Conservation (phyloP, 2,113 vertebrate species). For the Melanotaenia duboulayi region DNA sequence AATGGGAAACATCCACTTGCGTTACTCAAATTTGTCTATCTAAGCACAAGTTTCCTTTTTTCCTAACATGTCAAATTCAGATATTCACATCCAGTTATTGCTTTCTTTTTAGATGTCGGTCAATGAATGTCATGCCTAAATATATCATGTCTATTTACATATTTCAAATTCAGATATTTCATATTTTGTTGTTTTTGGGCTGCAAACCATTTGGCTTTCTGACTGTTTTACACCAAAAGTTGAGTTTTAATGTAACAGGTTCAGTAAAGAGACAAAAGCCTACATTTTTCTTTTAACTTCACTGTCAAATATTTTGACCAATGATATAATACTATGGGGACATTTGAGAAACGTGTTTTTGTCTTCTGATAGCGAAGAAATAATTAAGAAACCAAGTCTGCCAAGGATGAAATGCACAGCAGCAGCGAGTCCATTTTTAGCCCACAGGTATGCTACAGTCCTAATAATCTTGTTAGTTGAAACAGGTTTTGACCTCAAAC, state of each 20-base stretch:
- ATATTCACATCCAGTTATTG: conserved; percentile 22
- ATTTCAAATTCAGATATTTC: neutral
- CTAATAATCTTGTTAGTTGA: conserved; percentile 64
- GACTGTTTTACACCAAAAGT: conserved; percentile 43
- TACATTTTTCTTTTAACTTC: neutral
- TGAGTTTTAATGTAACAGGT: conserved; percentile 14
- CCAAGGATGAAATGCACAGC: conserved; percentile 35
- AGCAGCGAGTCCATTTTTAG: conserved; percentile 49
- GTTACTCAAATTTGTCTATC: conserved; percentile 43
- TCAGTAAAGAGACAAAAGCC: neutral
- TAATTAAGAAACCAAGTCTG: conserved; percentile 42
- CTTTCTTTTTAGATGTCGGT: conserved; percentile 32
- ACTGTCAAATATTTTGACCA: neutral
- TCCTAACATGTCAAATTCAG: conserved; percentile 1
- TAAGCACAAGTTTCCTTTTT: conserved; percentile 53
- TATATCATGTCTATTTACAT: conserved; percentile 20
- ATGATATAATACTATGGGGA: neutral
- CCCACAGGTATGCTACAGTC: conserved; percentile 61
- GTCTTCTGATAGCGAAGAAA: neutral
- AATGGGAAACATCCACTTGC: conserved; percentile 55
- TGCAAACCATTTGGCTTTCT: conserved; percentile 51
- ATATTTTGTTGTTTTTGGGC: conserved; percentile 20
- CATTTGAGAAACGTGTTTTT: neutral
- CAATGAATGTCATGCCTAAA: conserved; percentile 51
- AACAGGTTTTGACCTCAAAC: conserved; percentile 45